These are phyloP conservation scores for Cynopterus brachyotis DNA, from an alignment of 2,113 vertebrate genomes.

Conservation along the genomic window DNA sequence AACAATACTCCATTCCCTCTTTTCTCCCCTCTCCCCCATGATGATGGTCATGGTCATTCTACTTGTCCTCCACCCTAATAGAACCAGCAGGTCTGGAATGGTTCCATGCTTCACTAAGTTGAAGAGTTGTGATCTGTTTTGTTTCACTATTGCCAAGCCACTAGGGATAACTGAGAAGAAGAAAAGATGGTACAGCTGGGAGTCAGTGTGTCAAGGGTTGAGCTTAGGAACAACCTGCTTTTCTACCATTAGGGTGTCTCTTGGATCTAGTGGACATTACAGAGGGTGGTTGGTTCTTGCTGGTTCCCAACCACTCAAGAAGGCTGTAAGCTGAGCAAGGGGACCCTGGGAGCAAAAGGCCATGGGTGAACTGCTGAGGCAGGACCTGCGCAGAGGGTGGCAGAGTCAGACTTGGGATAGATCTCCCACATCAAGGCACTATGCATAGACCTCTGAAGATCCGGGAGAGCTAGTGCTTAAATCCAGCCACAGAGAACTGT, in stretches of 20 bases:
- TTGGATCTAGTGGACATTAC: not conserved
- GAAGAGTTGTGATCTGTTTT: not conserved
- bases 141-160: not conserved
- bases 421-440: not conserved
- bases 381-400: not conserved
- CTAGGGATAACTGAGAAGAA: not conserved
- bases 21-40: not conserved
- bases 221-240: not conserved
- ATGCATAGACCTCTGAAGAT: not conserved
- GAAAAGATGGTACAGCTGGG: not conserved
- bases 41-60: not conserved
- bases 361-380: not conserved
- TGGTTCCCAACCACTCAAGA: not conserved
- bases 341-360: not conserved
- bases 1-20: rapidly evolving
- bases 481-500: not conserved
- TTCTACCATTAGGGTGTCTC: not conserved
- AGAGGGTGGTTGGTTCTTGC: not conserved
- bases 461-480: not conserved
- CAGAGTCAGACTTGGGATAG: not conserved
- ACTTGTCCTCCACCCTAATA: not conserved
- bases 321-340: not conserved
- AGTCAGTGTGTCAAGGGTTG: not conserved
- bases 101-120: not conserved
- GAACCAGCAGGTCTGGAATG: not conserved